phyloP scores from a whole-genome alignment of 2,888 invertebrate genomes.

The Metopia argyrocephala region DNA sequence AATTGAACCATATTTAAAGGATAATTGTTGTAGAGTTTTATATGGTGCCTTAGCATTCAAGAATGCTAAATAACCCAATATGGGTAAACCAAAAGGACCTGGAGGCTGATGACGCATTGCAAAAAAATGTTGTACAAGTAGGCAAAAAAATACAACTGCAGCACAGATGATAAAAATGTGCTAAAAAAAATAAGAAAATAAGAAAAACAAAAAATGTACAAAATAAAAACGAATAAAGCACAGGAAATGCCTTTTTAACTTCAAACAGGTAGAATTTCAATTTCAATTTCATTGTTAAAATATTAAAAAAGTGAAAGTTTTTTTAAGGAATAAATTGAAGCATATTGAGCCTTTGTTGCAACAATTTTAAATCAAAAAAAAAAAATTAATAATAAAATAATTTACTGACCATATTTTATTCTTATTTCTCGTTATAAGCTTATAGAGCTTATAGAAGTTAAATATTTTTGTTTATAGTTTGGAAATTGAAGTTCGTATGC shows the following conservation, averaged over 20 bases:
- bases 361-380: too few species aligned
- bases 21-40: conserved; percentile 83
- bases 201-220: background rate
- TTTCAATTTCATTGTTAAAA: background rate
- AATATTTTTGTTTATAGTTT: too few species aligned
- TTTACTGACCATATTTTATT: too few species aligned
- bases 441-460: too few species aligned
- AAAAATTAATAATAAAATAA: too few species aligned
- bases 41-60: conserved; percentile 86
- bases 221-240: background rate
- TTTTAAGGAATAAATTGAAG: too few species aligned
- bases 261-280: too few species aligned
- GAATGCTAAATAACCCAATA: conserved; percentile 89
- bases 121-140: background rate
- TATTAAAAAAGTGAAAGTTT: background rate
- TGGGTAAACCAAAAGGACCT: conserved; percentile 87
- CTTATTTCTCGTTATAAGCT: too few species aligned
- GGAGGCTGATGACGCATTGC: conserved; percentile 80
- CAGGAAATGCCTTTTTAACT: conserved; percentile 8
- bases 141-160: conserved; percentile 18
- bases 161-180: conserved; percentile 27
- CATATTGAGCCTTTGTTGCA: too few species aligned
- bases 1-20: conserved; percentile 85
- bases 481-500: too few species aligned
- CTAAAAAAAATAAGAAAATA: conserved; percentile 30